Percentiles rank a stretch among this genome's conserved stretches.
phyloP scores from a whole-genome alignment of 2,113 vertebrate genomes.

The Cariama cristata region DNA sequence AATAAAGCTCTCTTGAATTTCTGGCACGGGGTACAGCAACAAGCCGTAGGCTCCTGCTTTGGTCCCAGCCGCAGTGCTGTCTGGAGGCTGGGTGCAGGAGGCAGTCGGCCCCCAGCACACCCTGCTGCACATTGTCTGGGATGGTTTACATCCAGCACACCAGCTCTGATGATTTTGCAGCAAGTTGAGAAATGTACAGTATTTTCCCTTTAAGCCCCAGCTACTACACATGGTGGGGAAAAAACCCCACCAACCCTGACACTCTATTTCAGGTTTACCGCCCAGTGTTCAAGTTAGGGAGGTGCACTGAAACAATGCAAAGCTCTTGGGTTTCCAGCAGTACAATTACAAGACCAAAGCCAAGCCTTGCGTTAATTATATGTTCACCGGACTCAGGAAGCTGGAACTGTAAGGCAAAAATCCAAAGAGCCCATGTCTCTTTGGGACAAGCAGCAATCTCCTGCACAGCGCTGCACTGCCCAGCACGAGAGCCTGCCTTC shows the following conservation, averaged over 20 bases:
- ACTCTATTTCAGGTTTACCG: background rate
- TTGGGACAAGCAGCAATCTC: background rate
- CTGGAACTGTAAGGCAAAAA: background rate
- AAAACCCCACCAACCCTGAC: fast-evolving
- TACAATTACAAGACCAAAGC: background rate
- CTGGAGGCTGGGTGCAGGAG: fast-evolving
- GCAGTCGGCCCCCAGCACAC: background rate
- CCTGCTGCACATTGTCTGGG: background rate
- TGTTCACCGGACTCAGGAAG: background rate
- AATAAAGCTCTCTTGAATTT: background rate
- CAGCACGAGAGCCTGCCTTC: fast-evolving
- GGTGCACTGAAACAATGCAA: background rate
- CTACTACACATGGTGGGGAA: fast-evolving
- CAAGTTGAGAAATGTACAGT: background rate
- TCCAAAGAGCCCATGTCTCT: background rate
- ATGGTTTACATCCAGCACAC: background rate
- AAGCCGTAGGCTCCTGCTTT: background rate
- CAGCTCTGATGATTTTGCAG: background rate
- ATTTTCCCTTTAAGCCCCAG: background rate
- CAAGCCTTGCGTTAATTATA: background rate
- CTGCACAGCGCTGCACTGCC: background rate
- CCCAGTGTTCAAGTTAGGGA: background rate
- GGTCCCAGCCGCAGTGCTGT: fast-evolving
- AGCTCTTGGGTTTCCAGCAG: background rate
- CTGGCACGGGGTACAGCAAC: fast-evolving